Percentiles rank a stretch among this genome's conserved stretches.
Conservation (phyloP, 2,113 vertebrate species). For the Otolemur garnettii region DNA sequence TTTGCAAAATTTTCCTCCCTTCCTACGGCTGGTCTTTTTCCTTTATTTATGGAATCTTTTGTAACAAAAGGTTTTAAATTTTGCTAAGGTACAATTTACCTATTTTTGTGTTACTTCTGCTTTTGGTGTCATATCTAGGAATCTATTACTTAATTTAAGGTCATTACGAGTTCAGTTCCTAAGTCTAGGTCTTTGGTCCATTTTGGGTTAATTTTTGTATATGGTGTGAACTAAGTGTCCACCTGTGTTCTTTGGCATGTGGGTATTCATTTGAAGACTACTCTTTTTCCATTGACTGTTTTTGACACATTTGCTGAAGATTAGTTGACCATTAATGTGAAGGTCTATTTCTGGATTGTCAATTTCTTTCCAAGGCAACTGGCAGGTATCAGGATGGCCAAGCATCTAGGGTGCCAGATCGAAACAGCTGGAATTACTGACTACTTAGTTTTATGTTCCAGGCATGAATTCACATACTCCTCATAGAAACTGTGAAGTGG, state of each 20-base stretch:
- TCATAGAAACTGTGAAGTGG: background rate
- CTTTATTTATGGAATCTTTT: constrained; percentile 15
- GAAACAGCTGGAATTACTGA: background rate
- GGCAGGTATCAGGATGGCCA: background rate
- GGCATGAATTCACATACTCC: background rate
- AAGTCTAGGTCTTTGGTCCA: background rate
- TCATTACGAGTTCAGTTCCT: background rate
- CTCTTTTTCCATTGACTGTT: background rate
- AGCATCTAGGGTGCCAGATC: too few species aligned
- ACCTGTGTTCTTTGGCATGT: background rate
- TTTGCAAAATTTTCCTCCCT: background rate
- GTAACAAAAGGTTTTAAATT: background rate
- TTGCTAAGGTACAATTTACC: background rate
- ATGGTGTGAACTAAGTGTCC: background rate
- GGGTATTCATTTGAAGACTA: background rate
- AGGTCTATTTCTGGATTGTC: background rate
- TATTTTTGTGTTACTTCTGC: background rate
- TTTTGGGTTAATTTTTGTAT: background rate
- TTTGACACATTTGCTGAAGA: background rate
- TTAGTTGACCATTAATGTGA: background rate
- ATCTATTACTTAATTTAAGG: background rate
- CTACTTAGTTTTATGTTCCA: background rate
- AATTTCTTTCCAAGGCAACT: background rate
- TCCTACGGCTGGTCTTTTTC: background rate
- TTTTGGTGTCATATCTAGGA: background rate